These are phyloP conservation scores for Meloe dianella DNA, from an alignment of 2,888 invertebrate genomes.

Conservation along the genomic window DNA sequence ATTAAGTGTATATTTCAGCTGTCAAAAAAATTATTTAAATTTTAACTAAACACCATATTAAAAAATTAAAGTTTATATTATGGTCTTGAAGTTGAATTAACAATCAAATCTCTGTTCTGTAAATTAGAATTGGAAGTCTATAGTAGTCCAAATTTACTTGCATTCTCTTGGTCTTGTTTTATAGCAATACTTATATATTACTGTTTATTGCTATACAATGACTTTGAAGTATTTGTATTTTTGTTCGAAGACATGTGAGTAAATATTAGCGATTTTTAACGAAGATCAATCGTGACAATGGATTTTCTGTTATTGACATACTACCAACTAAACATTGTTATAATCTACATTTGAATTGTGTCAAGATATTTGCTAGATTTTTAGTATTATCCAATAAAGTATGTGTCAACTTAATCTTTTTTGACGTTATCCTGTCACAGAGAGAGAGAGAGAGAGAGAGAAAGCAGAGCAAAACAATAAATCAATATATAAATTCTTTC, in stretches of 20 bases:
- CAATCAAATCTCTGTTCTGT: constrained; percentile 2
- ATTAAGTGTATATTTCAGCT: too few relatives aligned
- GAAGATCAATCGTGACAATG: constrained; percentile 5
- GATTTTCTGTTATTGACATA: not conserved
- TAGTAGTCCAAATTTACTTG: constrained; percentile 9
- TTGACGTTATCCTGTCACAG: not conserved
- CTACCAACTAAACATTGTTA: not conserved
- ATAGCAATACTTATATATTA: constrained; percentile 11
- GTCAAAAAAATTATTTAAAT: too few relatives aligned
- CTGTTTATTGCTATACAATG: not conserved
- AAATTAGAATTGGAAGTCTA: not conserved
- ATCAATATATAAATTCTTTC: too few relatives aligned
- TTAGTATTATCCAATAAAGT: not conserved
- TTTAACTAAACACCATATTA: not conserved
- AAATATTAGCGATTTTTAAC: not conserved
- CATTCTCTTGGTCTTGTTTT: constrained; percentile 10
- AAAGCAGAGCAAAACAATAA: constrained; percentile 18
- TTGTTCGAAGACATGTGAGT: not conserved
- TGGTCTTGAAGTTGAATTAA: not conserved
- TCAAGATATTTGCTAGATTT: not conserved
- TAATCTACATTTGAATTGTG: not conserved
- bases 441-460: constrained; percentile 5
- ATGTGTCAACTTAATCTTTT: not conserved
- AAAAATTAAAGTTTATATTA: not conserved
- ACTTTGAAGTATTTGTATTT: constrained; percentile 6